Conservation (phyloP, 2,797 vertebrate species). For the Chelon auratus region DNA sequence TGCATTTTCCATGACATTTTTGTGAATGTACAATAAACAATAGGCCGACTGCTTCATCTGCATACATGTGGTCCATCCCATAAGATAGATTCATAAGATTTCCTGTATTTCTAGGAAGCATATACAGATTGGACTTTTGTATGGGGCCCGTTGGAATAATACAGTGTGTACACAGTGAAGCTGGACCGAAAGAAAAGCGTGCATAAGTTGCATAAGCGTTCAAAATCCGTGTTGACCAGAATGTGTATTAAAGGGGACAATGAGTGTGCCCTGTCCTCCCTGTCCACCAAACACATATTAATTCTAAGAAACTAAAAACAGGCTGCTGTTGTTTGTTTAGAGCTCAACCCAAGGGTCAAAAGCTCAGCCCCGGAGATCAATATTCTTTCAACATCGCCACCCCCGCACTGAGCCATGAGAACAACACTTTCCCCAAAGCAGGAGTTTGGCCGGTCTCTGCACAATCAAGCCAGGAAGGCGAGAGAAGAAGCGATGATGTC, state of each 20-base stretch:
- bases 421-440: slow-evolving; percentile 51
- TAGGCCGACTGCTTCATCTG: neutral
- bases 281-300: slow-evolving; percentile 29
- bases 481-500: slow-evolving; percentile 22
- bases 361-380: slow-evolving; percentile 70
- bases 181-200: slow-evolving; percentile 3
- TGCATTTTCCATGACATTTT: slow-evolving; percentile 2
- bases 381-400: slow-evolving; percentile 73
- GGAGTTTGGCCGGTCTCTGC: slow-evolving; percentile 53
- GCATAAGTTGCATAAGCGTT: slow-evolving; percentile 56
- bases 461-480: slow-evolving; percentile 14
- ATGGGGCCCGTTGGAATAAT: neutral
- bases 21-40: slow-evolving; percentile 30
- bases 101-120: neutral
- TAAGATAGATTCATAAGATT: neutral
- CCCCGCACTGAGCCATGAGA: slow-evolving; percentile 43
- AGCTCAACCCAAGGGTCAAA: slow-evolving; percentile 72
- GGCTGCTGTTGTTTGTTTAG: slow-evolving; percentile 70
- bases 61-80: slow-evolving; percentile 4
- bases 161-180: slow-evolving; percentile 1
- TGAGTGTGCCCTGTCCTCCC: slow-evolving; percentile 39
- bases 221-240: slow-evolving; percentile 67
- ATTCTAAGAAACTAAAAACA: slow-evolving; percentile 70
- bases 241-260: slow-evolving; percentile 29
- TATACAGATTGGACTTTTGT: neutral